Evolutionary conservation across 1,140 invertebrate species (phyloP), one percentile per base, ranked within the genome.

Genomic region (Leptinotarsa undecemlineata): DNA sequence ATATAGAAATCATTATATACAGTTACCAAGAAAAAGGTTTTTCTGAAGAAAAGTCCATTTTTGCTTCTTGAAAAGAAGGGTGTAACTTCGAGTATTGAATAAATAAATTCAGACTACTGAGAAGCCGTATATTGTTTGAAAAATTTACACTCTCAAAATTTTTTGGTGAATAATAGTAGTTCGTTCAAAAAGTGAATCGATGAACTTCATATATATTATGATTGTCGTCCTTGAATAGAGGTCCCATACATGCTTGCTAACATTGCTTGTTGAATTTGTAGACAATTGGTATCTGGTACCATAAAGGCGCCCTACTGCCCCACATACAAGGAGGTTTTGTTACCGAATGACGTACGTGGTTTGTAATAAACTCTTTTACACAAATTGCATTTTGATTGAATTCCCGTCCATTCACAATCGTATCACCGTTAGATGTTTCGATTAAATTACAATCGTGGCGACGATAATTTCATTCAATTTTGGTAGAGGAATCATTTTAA

Each of bases 371-470:
- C 42, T 67, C n/a, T 67, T 42, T 3, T 67, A 67, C 64, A 23
- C 64, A 42, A 33, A 33, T 17, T 67, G 64, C 64, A 67, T 67
- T 67, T 42, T 23, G 42, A 67, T 67, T 67, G 64, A 42, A 67
- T 21, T 67, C 64, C 17, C 42, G 64, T 42, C 42, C 42, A 67
- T 67, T 67, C 64, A 67, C 64, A 67, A 33, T 42, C 15, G 23
- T 67, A 33, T 67, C 64, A 21, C 42, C 51, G 51, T 57, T 57
- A 57, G 51, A 57, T 57, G n/a, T 57, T 57, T 57, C n/a, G 51
- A 57, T 57, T 57, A 15, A 17, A 57, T 57, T 57, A n/a, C n/a
- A 57, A 19, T 57, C 51, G 17, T 57, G 51, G n/a, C n/a, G 17
- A 19, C 15, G 15, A 57, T 57, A 15, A 57, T 42, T 42, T 11